Base-by-base conservation (phyloP, 2,888 invertebrate species). In the Formica aserva region DNA sequence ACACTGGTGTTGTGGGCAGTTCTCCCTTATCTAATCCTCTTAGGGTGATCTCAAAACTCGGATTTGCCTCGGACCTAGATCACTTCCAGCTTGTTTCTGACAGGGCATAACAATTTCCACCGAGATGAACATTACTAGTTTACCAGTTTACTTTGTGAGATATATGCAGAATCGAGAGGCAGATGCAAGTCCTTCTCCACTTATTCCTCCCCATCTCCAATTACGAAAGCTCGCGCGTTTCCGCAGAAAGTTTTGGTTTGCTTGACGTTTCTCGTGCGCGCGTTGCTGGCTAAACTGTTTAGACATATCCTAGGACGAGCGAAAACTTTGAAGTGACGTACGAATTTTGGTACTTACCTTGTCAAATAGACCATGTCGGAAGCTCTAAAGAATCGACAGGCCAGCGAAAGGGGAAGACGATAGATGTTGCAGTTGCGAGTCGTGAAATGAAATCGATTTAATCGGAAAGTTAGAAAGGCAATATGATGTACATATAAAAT, bases 201-300 rank as follows among this genome's bases (percentile, higher is more conserved):
- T 69, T 41, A 62, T 63, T 41, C 15, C 62, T 48, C n/a, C 67
- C 77, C 67, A 52, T 69, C 67, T 26, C 65, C 80, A 83, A 83
- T 83, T 78, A 80, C 72, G 80, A 55, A 83, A 69, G 83, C 80
- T 83, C 57, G 71, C 45, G 74, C 66, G 66, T 60, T 57, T 26
- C 81, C 72, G 66, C 26, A 67, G 84, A 84, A 84, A 84, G 57
- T 85, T 83, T 83, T 45, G 62, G 72, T 83, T 83, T 78, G 72
- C 85, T 35, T 62, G 72, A 77, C 77, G 77, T 78, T 72, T 85
- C 84, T 41, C 69, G 52, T 76, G 65, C 55, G 77, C 72, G 83
- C 72, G 41, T 66, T 67, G 41, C 74, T 66, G 66, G 66, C 32
- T 81, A 84, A 84, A 81, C 72, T 74, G 84, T 81, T 84, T 84